Percentiles rank a stretch among this genome's conserved stretches.
phyloP scores from a whole-genome alignment of 2,888 invertebrate genomes.

The Hedychridium roseum region DNA sequence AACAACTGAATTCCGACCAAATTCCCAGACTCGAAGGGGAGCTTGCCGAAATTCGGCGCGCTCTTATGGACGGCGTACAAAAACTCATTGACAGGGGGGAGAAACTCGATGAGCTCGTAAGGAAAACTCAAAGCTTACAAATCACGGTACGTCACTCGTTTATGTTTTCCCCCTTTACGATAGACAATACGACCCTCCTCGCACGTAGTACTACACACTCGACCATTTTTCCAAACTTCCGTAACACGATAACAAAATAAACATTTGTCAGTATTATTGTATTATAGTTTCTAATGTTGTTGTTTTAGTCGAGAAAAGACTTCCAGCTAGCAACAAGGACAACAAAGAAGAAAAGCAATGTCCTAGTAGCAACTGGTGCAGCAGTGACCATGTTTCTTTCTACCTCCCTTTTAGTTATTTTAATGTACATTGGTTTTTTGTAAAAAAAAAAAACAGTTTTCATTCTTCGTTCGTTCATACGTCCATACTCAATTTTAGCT shows the following conservation, averaged over 20 bases:
- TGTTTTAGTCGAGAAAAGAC: conserved; percentile 38
- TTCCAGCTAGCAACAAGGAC: conserved; percentile 31
- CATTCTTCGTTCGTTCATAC: no score
- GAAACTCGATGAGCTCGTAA: conserved; percentile 47
- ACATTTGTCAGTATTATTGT: no score
- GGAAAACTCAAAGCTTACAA: conserved; percentile 46
- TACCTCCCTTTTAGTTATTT: conserved; percentile 24
- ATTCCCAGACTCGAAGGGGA: conserved; percentile 38
- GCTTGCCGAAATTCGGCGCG: conserved; percentile 39
- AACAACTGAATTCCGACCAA: conserved; percentile 23
- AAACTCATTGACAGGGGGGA: conserved; percentile 49
- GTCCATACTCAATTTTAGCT: no score
- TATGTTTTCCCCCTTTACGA: no score
- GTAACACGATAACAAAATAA: neutral
- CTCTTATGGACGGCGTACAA: conserved; percentile 45
- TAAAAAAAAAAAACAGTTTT: conserved; percentile 12
- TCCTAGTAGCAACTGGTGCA: conserved; percentile 15
- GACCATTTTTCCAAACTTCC: neutral
- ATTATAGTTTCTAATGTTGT: conserved; percentile 5
- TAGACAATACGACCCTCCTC: no score
- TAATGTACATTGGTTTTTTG: conserved; percentile 26
- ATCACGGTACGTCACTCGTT: conserved; percentile 43
- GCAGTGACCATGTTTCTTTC: conserved; percentile 21
- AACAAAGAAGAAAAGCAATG: conserved; percentile 24
- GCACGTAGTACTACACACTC: neutral